A percentile compares a stretch with the other conserved stretches of the same genome.
Conservation (phyloP, 1,140 invertebrate genomes). For the Cryptotermes secundus region DNA sequence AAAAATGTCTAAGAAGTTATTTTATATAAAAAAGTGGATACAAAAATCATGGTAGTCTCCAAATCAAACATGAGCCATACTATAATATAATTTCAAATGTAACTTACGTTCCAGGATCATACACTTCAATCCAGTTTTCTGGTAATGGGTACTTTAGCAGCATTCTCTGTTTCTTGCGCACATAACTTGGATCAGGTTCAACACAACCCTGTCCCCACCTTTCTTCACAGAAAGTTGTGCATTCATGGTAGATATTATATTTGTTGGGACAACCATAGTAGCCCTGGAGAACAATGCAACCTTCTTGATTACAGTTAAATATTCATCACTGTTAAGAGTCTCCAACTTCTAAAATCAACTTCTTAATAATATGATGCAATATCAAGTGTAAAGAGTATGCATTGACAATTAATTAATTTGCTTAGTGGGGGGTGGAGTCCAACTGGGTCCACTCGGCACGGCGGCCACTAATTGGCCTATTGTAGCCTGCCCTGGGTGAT, state of each 20-base stretch:
- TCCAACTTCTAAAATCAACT: conserved; percentile 45
- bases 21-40: no score
- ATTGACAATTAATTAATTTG: no score
- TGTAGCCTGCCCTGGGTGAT: no score
- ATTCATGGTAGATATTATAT: conserved; percentile 93
- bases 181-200: conserved; percentile 72
- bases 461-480: no score
- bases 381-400: neutral
- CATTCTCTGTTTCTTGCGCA: conserved; percentile 72
- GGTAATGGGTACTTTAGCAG: conserved; percentile 90
- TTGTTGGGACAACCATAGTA: conserved; percentile 93
- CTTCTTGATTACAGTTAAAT: neutral
- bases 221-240: conserved; percentile 84
- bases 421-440: no score
- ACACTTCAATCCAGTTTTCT: conserved; percentile 89
- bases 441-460: no score
- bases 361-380: conserved; percentile 42
- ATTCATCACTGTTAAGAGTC: conserved; percentile 21
- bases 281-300: conserved; percentile 49
- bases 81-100: neutral
- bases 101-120: conserved; percentile 80
- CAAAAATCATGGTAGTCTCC: no score
- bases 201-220: conserved; percentile 78
- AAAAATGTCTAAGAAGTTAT: neutral
- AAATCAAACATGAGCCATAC: no score